A percentile compares a stretch with the other conserved stretches of the same genome.
Evolutionary conservation across 1,140 invertebrate species (phyloP).

Genomic region (Euborellia annulipes): DNA sequence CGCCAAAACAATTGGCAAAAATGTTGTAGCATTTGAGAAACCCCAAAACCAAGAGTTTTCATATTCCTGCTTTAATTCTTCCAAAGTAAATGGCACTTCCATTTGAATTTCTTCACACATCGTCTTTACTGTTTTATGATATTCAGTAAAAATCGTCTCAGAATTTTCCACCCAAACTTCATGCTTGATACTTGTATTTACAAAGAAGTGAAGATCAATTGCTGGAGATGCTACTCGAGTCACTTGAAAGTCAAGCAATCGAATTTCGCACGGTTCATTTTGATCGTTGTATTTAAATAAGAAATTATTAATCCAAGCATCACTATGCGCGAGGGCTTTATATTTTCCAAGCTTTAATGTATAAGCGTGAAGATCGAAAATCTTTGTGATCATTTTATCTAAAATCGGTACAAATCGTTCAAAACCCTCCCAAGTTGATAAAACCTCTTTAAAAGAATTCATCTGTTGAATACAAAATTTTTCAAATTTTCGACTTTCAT

Average conservation of each 20-base stretch:
- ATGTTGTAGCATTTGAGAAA: slow-evolving; percentile 17
- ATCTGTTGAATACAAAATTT: too few relatives aligned
- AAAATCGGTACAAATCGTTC: too few relatives aligned
- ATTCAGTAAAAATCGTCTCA: slow-evolving; percentile 28
- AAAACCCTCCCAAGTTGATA: too few relatives aligned
- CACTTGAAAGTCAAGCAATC: slow-evolving; percentile 27
- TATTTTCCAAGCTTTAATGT: too few relatives aligned
- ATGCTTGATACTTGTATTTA: slow-evolving; percentile 32
- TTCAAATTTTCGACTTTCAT: too few relatives aligned
- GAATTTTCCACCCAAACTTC: slow-evolving; percentile 23
- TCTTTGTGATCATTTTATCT: too few relatives aligned
- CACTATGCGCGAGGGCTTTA: slow-evolving; percentile 6
- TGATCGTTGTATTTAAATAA: not conserved
- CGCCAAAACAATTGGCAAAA: slow-evolving; percentile 21
- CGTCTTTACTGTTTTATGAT: slow-evolving; percentile 21
- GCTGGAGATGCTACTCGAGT: slow-evolving; percentile 30
- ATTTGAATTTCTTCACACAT: slow-evolving; percentile 26
- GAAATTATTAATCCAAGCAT: not conserved
- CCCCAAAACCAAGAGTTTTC: slow-evolving; percentile 20
- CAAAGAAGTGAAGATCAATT: slow-evolving; percentile 38
- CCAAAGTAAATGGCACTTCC: slow-evolving; percentile 25
- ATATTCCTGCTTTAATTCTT: slow-evolving; percentile 22
- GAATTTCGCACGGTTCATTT: not conserved
- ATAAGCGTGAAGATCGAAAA: too few relatives aligned
- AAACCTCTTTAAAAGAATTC: too few relatives aligned